Conservation (phyloP, 2,797 vertebrate genomes). For the Phrynocephalus forsythii region DNA sequence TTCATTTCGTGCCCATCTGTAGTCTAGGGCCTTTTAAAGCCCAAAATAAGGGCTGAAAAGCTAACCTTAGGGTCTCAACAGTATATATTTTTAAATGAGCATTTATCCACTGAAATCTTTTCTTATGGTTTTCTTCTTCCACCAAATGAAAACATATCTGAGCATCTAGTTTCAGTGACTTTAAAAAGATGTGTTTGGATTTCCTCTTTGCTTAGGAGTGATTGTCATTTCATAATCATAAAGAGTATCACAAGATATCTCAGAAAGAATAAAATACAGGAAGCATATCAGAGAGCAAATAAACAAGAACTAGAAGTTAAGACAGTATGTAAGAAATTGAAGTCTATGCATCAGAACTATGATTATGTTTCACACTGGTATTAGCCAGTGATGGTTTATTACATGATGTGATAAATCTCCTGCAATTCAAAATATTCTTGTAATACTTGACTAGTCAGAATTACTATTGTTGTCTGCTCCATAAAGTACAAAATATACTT, state of each 20-base stretch:
- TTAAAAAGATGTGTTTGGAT: not conserved
- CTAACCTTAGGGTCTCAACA: no score
- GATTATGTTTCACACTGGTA: not conserved
- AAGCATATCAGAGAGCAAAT: not conserved
- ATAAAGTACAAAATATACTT: not conserved
- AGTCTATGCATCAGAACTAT: not conserved
- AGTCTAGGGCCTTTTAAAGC: no score
- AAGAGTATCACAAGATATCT: not conserved
- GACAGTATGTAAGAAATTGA: not conserved
- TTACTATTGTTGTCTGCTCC: not conserved
- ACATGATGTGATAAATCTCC: no score
- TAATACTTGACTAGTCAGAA: not conserved
- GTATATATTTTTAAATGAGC: no score
- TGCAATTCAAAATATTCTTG: not conserved
- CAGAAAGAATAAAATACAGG: constrained; percentile 5
- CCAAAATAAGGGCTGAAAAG: no score
- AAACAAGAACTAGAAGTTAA: not conserved
- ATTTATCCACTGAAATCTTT: not conserved
- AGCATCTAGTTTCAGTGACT: not conserved
- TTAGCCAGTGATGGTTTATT: no score
- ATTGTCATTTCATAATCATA: not conserved
- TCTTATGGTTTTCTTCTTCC: not conserved
- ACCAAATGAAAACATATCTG: not conserved
- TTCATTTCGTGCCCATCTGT: no score
- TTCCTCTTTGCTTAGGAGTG: not conserved